Base-by-base conservation (phyloP, 2,113 vertebrate species). In the Lates calcarifer region DNA sequence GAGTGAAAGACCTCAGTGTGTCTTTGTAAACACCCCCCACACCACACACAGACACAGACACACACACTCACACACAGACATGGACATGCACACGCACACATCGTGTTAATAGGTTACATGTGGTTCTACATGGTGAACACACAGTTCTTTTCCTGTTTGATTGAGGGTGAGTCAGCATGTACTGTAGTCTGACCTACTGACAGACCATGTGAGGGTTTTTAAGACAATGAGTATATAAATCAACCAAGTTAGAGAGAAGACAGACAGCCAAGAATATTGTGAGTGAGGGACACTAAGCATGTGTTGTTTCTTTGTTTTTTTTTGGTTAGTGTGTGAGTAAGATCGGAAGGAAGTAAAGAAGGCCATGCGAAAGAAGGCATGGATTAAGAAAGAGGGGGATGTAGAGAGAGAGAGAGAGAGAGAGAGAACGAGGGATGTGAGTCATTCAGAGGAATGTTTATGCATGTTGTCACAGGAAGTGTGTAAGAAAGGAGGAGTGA, bases 1-100 rank as follows among this genome's bases (percentile, higher is more conserved):
- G 85, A 89, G 84, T 93, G 84, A 93, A 93, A 91, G 90, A 92
- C 90, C 83, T 79, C 82, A 90, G 84, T 91, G 90, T 91, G 91
- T 85, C 77, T 86, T 74, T 63, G 81, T 68, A 69, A 79, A 75
- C 73, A 69, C 85, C 72, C 76, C n/a, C 55, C 64, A n/a, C 68
- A 33, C 62, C 37, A 53, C 81, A 58, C 31, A 53, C 55, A 29
- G 35, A 53, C 71, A 58, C 81, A 57, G 24, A 53, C 55, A 29
- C 43, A 55, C 72, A 60, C 29, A 26, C 45, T 43, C 35, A 84
- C 73, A 58, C 76, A 47, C 64, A 64, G 22, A 51, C 64, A 68
- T 43, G 62, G 4, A 22, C 17, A 78, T 4, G 1, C 45, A 79
- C 45, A 33, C 15, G 24, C 79, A 86, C 84, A 69, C 65, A 77